Conservation (phyloP, 1,140 invertebrate species). For the Heterodera carotae region DNA sequence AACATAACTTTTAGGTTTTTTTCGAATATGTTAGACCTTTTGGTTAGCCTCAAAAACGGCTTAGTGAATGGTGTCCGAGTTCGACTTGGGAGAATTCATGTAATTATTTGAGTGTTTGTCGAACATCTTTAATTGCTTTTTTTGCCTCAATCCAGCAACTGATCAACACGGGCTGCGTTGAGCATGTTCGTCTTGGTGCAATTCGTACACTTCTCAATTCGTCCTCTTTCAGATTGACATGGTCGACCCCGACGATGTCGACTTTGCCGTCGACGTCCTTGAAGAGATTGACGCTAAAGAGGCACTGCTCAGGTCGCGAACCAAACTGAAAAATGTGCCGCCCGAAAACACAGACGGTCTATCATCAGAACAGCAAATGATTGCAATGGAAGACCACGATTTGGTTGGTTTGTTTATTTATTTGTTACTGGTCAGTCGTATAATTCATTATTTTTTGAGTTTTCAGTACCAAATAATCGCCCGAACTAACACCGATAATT, state of each 20-base stretch:
- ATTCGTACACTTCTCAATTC: neutral
- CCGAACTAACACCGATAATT: constrained; percentile 48
- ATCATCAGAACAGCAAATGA: constrained; percentile 25
- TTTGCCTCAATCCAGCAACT: constrained; percentile 60
- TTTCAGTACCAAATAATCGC: constrained; percentile 54
- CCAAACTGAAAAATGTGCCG: constrained; percentile 45
- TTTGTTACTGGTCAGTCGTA: too few species aligned
- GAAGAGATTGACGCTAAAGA: constrained; percentile 53
- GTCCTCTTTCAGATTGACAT: constrained; percentile 44
- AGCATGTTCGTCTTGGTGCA: constrained; percentile 48
- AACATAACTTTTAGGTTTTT: constrained; percentile 74
- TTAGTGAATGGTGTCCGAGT: constrained; percentile 92
- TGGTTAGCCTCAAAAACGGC: constrained; percentile 95
- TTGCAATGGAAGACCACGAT: constrained; percentile 50
- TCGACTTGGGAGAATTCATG: constrained; percentile 85
- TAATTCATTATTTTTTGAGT: constrained; percentile 35
- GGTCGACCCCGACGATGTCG: constrained; percentile 55
- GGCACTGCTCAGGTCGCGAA: constrained; percentile 50
- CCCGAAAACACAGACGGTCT: constrained; percentile 33
- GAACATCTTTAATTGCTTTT: too few species aligned
- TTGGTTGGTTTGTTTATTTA: too few species aligned
- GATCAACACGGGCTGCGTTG: constrained; percentile 61
- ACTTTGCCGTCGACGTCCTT: constrained; percentile 57
- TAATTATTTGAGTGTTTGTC: constrained; percentile 69
- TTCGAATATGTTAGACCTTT: constrained; percentile 90